Base-by-base conservation (phyloP, 2,888 invertebrate species). In the Lumbricus terrestris region DNA sequence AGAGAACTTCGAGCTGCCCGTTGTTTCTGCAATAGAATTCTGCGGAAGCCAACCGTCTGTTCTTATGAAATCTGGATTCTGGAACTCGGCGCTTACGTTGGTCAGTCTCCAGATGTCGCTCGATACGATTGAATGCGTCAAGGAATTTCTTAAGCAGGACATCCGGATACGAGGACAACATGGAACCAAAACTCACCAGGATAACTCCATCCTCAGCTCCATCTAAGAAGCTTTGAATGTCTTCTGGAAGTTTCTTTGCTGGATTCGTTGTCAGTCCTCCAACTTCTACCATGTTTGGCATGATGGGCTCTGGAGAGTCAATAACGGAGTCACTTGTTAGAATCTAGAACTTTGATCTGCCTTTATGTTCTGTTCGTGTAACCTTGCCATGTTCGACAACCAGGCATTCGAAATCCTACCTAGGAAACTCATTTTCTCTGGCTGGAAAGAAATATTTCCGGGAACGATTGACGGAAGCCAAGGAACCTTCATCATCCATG, bases 21-120 rank as follows among this genome's bases (percentile, higher is more conserved):
- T 91, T 91, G 47, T 91, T 91, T n/a, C 91, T 90, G 38, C 88
- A 88, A 83, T 91, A 90, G 8, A 90, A 29, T 90, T 88, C 82
- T 91, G 91, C 16, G 90, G 90, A 54, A 91, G 18, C 91, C 91
- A 91, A 16, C 40, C 34, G 18, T 35, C 35, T 38, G 54, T 34
- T 40, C 88, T 88, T 33, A 91, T 82, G 88, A 90, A 90, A 15
- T n/a, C 54, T 18, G 91, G 91, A 15, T 88, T 69, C 34, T 34
- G 37, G 35, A 85, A 34, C 47, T 47, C 47, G 47, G 20, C 23
- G 47, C 47, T 47, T 23, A 47, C 47, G 47, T 47, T 47, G 47
- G 47, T 47, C 47, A 47, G 23, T 88, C 88, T 90, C 90, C 90
- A 90, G n/a, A n/a, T 82, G 82, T 33, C 89, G 54, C 20, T 47